Base-by-base conservation (phyloP, 1,140 invertebrate genomes). In the Dinoponera quadriceps region DNA sequence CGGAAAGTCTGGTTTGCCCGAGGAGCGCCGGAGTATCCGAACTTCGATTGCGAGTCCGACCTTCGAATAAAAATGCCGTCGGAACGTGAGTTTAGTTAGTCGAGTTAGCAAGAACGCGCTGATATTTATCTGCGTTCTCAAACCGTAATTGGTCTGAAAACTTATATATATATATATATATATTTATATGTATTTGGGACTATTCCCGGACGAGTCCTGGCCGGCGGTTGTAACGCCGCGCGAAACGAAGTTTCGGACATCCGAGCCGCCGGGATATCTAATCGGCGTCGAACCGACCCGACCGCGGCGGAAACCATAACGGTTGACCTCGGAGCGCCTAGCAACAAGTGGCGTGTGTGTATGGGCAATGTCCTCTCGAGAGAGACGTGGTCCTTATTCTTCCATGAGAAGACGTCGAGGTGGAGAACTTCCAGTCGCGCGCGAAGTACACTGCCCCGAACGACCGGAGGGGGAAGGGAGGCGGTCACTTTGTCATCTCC, bases 271-370 rank as follows among this genome's bases (percentile, higher is more conserved):
- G 74, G 20, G 49, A 68, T 78, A 78, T 78, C 74, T 78, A 78
- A 78, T 78, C 63, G 49, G 18, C 74, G 68, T 29, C 3, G 38
- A 44, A 9, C 38, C 38, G 38, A 48, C 38, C 7, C 25, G n/a
- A 14, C 49, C n/a, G 44, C 54, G 54, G 7, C 66, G 55, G 66
- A 60, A 80, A 84, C 71, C 69, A 86, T 89, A 89, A 88, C 89
- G 85, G 85, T 88, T 84, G 80, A 87, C 60, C 85, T 88, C 83
- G 75, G 75, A 85, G 80, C 60, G 88, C 89, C 84, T 91, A 88
- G 89, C 88, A 91, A 90, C 90, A 90, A 88, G 85, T 81, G n/a
- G n/a, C n/a, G n/a, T 51, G 20, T n/a, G 14, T 20, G 22, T 48
- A 71, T 80, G 77, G 77, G 20, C 66, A 81, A 81, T 81, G 77